Evolutionary conservation across 2,888 invertebrate species (phyloP).

Genomic region (Bhutanitis thaidina): DNA sequence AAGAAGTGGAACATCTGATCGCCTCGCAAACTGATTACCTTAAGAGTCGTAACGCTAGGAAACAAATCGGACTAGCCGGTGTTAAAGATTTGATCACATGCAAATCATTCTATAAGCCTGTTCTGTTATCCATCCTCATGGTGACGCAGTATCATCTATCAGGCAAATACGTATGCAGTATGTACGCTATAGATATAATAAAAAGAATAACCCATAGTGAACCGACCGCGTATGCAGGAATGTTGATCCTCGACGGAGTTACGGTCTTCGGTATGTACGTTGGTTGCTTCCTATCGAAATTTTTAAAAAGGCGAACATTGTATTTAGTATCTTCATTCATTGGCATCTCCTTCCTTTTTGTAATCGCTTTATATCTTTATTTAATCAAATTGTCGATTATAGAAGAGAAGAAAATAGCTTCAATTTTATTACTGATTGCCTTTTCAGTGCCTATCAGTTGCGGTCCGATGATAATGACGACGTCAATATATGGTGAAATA

Average conservation of each 20-base stretch:
- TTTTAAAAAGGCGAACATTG: slow-evolving; percentile 38
- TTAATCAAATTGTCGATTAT: slow-evolving; percentile 22
- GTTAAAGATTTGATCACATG: neutral
- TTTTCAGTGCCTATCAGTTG: slow-evolving; percentile 51
- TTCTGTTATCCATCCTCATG: slow-evolving; percentile 33
- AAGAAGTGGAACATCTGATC: slow-evolving; percentile 35
- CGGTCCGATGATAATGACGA: slow-evolving; percentile 53
- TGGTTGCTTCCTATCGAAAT: slow-evolving; percentile 47
- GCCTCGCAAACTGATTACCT: slow-evolving; percentile 30
- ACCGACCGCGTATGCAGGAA: slow-evolving; percentile 31
- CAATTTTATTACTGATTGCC: slow-evolving; percentile 38
- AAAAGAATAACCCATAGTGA: slow-evolving; percentile 31
- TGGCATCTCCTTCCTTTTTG: slow-evolving; percentile 24
- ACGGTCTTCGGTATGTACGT: slow-evolving; percentile 47
- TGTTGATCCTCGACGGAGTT: slow-evolving; percentile 38
- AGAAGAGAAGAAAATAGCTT: slow-evolving; percentile 31
- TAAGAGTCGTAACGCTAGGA: slow-evolving; percentile 15
- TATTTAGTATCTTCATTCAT: slow-evolving; percentile 28
- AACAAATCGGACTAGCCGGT: neutral
- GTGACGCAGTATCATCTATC: slow-evolving; percentile 29
- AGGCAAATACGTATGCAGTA: slow-evolving; percentile 32
- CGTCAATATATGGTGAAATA: slow-evolving; percentile 41
- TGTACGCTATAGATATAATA: slow-evolving; percentile 31
- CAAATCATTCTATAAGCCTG: slow-evolving; percentile 38
- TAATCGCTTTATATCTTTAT: slow-evolving; percentile 27